Evolutionary conservation across 2,888 invertebrate genomes (phyloP), one percentile per base, ranked within the genome.

Genomic region (Thereva unica): DNA sequence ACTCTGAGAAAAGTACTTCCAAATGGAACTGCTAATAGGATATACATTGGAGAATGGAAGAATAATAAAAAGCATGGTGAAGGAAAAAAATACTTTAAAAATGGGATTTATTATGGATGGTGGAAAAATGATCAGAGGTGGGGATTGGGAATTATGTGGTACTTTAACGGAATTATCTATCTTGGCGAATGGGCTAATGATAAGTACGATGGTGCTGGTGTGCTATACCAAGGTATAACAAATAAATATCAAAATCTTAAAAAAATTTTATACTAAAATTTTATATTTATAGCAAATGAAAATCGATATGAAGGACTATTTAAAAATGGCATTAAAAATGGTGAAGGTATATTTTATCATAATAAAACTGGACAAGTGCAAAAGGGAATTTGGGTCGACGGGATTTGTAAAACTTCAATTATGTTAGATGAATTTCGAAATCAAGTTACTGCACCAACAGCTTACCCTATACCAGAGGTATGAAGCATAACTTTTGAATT

Each of bases 271-370:
- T 42, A 10, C 38, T 5, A 12, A 38, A 5, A n/a, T 10, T 47
- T 8, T 2, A n/a, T 7, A 38, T 42, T 41, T 42, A 4, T 69
- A 79, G 80, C 70, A 5, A 80, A 80, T 73, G 77, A 77, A 3
- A 78, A 80, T 70, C 76, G 79, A 4, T 81, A 78, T 71, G 79
- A 80, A 68, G 80, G 80, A 7, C 72, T 75, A 40, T 80, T 78
- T 67, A 74, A 76, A 2, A 71, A 76, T 3, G 80, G 78, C 3
- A 72, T 72, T 49, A 81, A 81, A 69, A 77, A 78, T 67, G 80
- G 81, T 2, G 79, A 80, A 67, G 80, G 80, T 9, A 70, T 76
- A 35, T 81, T 75, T 61, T 77, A 77, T 66, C 80, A 80, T 61
- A 74, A 72, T 71, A 72, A 75, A 38, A 79, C 78, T 1, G 80